Evolutionary conservation across 1,140 invertebrate species (phyloP).

Genomic region (Papilio machaon): DNA sequence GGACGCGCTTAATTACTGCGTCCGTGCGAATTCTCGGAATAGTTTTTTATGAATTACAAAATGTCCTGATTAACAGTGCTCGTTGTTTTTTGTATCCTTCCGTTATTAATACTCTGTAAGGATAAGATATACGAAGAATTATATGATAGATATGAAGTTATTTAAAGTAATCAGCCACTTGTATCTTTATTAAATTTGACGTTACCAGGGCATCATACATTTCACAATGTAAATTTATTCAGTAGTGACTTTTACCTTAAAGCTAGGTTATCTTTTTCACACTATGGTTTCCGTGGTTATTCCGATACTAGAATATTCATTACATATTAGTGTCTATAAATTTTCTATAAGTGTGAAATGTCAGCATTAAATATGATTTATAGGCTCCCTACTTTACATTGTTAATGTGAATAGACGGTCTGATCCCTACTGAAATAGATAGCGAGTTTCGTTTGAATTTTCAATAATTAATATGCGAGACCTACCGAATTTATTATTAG

Average conservation of each 20-base stretch:
- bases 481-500: slow-evolving; percentile 5
- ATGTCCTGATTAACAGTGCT: background rate
- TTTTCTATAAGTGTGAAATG: slow-evolving; percentile 25
- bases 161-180: too few species aligned
- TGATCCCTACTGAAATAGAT: slow-evolving; percentile 24
- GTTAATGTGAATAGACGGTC: slow-evolving; percentile 20
- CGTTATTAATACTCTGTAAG: background rate
- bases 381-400: slow-evolving; percentile 23
- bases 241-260: too few species aligned
- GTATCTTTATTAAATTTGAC: too few species aligned
- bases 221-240: background rate
- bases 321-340: slow-evolving; percentile 25
- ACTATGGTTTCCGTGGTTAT: background rate
- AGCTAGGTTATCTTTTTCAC: background rate
- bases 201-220: background rate
- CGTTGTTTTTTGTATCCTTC: background rate
- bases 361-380: slow-evolving; percentile 25
- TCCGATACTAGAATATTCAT: slow-evolving; percentile 20
- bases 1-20: slow-evolving; percentile 16
- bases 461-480: slow-evolving; percentile 24
- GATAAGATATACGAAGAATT: background rate
- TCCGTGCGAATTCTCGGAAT: background rate
- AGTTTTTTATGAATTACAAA: slow-evolving; percentile 4
- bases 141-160: too few species aligned
- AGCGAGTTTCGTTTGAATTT: slow-evolving; percentile 26